Conservation (phyloP, 2,113 vertebrate species). For the Silurus meridionalis region DNA sequence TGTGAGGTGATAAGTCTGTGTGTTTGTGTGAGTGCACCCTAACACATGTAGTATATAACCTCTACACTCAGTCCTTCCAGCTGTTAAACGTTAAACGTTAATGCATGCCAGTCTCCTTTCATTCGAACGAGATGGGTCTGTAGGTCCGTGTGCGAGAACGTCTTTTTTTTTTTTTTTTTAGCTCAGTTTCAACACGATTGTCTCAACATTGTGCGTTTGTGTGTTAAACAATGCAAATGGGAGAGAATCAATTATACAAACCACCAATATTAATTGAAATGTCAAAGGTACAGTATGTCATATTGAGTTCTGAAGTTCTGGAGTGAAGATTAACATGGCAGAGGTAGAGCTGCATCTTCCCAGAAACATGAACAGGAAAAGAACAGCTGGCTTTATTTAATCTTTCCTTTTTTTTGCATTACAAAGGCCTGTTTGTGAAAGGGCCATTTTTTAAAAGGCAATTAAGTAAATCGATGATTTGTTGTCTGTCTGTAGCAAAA, state of each 20-base stretch:
- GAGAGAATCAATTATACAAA: not conserved
- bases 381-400: no score
- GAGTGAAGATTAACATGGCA: no score
- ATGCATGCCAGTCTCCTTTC: not conserved
- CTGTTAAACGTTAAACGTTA: constrained; percentile 17
- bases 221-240: not conserved
- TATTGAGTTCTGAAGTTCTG: not conserved
- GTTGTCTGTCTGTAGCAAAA: no score
- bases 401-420: no score
- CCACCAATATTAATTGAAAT: not conserved
- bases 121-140: not conserved
- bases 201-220: not conserved
- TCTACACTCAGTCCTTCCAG: constrained; percentile 18
- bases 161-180: constrained; percentile 31
- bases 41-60: constrained; percentile 21
- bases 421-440: no score
- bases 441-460: no score
- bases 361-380: no score
- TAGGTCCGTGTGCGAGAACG: not conserved
- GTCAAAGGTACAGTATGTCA: not conserved
- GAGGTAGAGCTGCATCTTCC: no score
- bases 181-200: constrained; percentile 25
- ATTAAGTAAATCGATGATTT: no score
- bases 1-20: not conserved
- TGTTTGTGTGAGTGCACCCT: not conserved